Conservation (phyloP, 2,888 invertebrate genomes). For the Polia nebulosa region DNA sequence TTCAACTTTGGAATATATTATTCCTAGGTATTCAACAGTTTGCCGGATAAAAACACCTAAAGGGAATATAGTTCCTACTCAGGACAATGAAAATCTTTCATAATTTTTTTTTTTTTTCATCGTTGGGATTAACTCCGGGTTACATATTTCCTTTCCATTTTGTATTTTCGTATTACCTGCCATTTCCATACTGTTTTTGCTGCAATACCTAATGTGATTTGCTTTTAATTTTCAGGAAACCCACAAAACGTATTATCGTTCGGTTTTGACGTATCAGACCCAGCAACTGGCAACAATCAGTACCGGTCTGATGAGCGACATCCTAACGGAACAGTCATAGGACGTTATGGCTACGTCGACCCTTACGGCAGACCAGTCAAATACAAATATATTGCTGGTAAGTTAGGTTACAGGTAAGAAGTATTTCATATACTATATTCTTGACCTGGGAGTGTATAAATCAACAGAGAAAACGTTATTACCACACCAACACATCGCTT, state of each 20-base stretch:
- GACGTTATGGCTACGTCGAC: slow-evolving; percentile 93
- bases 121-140: no score
- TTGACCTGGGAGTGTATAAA: not conserved
- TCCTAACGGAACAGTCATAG: slow-evolving; percentile 93
- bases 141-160: no score
- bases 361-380: slow-evolving; percentile 92
- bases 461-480: no score
- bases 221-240: slow-evolving; percentile 71
- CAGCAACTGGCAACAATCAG: slow-evolving; percentile 92
- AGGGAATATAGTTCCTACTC: no score
- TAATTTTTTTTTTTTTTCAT: no score
- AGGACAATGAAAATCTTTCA: no score
- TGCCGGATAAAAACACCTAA: no score
- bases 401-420: slow-evolving; percentile 92
- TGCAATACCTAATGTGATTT: not conserved
- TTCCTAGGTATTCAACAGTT: no score
- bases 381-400: slow-evolving; percentile 92
- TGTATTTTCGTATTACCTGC: no score
- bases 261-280: slow-evolving; percentile 93
- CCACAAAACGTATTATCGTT: slow-evolving; percentile 93
- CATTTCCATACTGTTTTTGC: not conserved
- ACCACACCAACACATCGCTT: no score
- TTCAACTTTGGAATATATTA: no score
- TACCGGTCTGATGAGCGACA: slow-evolving; percentile 93
- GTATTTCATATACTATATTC: not conserved